Base-by-base conservation (phyloP, 2,888 invertebrate genomes). In the Mimumesa dahlbomi region DNA sequence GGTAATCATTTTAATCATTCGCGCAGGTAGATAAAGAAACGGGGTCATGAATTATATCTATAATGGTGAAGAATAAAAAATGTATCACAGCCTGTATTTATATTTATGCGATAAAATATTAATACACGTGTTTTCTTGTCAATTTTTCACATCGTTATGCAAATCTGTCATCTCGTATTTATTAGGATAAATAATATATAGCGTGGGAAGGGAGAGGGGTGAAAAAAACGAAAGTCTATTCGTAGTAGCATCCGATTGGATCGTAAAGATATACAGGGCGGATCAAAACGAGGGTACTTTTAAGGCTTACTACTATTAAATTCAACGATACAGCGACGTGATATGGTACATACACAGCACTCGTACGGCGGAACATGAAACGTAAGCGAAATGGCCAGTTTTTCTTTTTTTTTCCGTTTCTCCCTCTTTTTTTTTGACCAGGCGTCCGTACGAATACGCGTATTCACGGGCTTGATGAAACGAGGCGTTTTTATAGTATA, bases 401-500 rank as follows among this genome's bases (percentile, higher is more conserved):
- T 29, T 29, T 29, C 6, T n/a, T n/a, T n/a, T n/a, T n/a, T n/a
- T n/a, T n/a, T n/a, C n/a, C n/a, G n/a, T n/a, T n/a, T n/a, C n/a
- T n/a, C n/a, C n/a, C n/a, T n/a, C n/a, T n/a, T n/a, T n/a, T n/a
- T n/a, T n/a, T n/a, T n/a, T n/a, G 11, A 14, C 13, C 2, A 18
- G 14, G 9, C 14, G 4, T 14, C 14, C 6, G 1, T 21, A n/a
- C 2, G 31, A 14, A 21, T 19, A 2, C 19, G 2, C 19, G 21
- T n/a, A 31, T 13, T 45, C 29, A 19, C 43, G 19, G 29, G 2
- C 19, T 25, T n/a, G 50, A 43, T n/a, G 31, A 38, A 25, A 53
- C 34, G 13, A 11, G 5, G 40, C 16, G 40, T 40, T 54, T 56
- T 62, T 62, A 9, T 14, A 16, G 11, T 21, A 29, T 54, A 62